Conservation (phyloP, 2,113 vertebrate genomes). For the Anoura caudifer region DNA sequence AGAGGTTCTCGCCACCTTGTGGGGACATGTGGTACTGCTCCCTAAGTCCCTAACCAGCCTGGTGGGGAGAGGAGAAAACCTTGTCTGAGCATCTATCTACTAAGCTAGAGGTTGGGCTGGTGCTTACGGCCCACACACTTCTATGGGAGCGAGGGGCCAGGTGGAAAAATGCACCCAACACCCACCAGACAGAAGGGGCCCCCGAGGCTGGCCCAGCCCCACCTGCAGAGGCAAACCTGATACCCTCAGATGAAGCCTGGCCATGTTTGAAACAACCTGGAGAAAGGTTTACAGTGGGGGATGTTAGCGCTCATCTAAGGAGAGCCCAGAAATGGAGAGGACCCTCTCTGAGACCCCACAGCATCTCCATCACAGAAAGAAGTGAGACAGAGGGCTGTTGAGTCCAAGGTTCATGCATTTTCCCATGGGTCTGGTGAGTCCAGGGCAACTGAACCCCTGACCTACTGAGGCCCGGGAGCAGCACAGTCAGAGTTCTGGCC, state of each 20-base stretch:
- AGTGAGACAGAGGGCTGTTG: neutral
- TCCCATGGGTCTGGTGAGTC: neutral
- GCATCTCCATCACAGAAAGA: neutral
- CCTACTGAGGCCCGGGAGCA: too few species aligned
- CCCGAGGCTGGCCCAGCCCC: too few species aligned
- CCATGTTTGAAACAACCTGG: neutral
- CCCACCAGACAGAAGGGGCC: neutral
- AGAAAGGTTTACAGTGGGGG: neutral
- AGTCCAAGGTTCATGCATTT: neutral
- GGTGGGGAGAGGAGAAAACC: neutral
- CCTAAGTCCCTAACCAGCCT: neutral
- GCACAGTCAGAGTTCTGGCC: neutral
- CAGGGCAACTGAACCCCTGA: neutral
- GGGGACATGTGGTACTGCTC: slow-evolving; percentile 10
- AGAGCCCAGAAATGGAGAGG: neutral
- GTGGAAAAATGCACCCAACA: neutral
- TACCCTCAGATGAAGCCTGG: neutral
- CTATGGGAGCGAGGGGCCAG: rapidly evolving
- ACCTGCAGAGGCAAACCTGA: neutral
- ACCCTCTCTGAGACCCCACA: neutral
- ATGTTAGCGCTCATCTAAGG: neutral
- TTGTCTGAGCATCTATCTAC: rapidly evolving
- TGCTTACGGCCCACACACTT: neutral
- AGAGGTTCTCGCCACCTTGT: slow-evolving; percentile 49
- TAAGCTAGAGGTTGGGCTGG: rapidly evolving